phyloP scores from a whole-genome alignment of 2,888 invertebrate species.

The Phlogophora meticulosa region DNA sequence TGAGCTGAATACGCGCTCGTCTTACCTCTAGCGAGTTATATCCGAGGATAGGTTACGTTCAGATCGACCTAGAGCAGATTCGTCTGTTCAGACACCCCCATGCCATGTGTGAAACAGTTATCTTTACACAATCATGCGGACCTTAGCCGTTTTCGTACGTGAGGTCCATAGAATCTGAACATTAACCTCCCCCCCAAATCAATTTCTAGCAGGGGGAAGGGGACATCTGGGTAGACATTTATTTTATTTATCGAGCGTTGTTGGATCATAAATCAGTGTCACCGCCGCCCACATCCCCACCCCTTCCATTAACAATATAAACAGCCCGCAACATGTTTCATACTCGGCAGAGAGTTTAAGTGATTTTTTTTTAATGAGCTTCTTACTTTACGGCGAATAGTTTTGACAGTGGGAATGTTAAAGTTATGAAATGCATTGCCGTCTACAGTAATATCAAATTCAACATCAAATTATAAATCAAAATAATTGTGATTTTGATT shows the following conservation, averaged over 20 bases:
- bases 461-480: too few species aligned
- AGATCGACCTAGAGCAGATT: too few species aligned
- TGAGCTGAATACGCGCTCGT: too few species aligned
- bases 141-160: not conserved
- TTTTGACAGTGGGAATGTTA: not conserved
- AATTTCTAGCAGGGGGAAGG: not conserved
- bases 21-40: too few species aligned
- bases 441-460: too few species aligned
- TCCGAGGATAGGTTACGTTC: too few species aligned
- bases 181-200: not conserved
- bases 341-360: not conserved
- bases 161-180: not conserved
- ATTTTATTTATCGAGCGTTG: conserved; percentile 52
- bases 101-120: too few species aligned
- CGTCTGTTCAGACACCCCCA: too few species aligned
- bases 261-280: conserved; percentile 52
- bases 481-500: too few species aligned
- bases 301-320: conserved; percentile 40
- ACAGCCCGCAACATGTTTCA: conserved; percentile 23
- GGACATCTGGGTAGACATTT: conserved; percentile 31
- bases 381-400: not conserved
- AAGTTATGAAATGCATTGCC: not conserved
- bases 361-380: conserved; percentile 5
- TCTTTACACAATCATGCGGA: not conserved
- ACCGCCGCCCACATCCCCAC: conserved; percentile 33